Base-by-base conservation (phyloP, 2,888 invertebrate species). In the Coleophora deauratella region DNA sequence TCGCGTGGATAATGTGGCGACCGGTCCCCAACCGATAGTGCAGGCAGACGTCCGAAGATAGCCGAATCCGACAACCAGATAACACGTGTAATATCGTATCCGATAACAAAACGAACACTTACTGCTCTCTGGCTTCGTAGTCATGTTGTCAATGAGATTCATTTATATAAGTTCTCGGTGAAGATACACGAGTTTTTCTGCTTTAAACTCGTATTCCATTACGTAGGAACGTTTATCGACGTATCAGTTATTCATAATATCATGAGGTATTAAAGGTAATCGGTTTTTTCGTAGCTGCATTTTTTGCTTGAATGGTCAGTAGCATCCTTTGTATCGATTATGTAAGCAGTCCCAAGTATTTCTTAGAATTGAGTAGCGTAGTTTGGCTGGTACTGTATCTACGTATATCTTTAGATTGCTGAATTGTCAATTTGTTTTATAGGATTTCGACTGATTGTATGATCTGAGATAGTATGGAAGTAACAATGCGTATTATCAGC, bases 1-100 rank as follows among this genome's bases (percentile, higher is more conserved):
- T 64, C 65, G 72, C 71, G 68, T 68, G 66, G 71, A 72, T 75
- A 76, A 72, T 71, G 58, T 62, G 61, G 56, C 50, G 62, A 76
- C 79, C 73, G 77, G 75, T 77, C 62, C 52, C 54, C 60, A 53
- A 62, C 60, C 58, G 62, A 71, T 66, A 67, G 54, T 6, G 6
- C 21, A 6, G 21, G 21, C 54, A 55, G 55, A 62, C 59, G 59
- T 52, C 50, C 53, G 50, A 53, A 56, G 63, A 67, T 67, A 67
- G 57, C 62, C 55, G 57, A 60, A 62, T 59, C 56, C 53, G 51
- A 50, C 52, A 42, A 50, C 44, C 42, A 54, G 59, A 60, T 62
- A 61, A 58, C 57, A 43, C 51, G 50, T 51, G 62, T 57, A 56
- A 51, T 35, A 40, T 32, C 35, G 14, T 36, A 40, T 28, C 35